These are phyloP conservation scores for Andrena haemorrhoa DNA, from an alignment of 2,888 invertebrate genomes.

Conservation along the genomic window DNA sequence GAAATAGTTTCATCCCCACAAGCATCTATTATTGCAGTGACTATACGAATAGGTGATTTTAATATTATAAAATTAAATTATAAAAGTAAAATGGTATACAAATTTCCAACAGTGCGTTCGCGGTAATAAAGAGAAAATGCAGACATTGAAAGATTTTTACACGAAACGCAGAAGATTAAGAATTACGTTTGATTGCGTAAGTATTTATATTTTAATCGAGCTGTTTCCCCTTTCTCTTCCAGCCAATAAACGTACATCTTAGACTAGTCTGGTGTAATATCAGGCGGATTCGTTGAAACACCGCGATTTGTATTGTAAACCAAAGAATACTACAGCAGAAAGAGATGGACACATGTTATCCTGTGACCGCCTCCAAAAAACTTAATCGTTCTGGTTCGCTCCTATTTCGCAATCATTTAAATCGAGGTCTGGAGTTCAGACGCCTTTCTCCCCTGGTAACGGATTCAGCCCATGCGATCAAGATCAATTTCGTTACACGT, in stretches of 20 bases:
- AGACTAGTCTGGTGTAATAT: background rate
- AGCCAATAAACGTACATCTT: background rate
- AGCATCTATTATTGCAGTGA: background rate
- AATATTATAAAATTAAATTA: too few relatives aligned
- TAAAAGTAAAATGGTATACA: too few relatives aligned
- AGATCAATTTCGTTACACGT: constrained; percentile 30
- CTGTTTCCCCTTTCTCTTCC: too few relatives aligned
- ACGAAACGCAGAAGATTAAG: too few relatives aligned
- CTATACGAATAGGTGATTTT: too few relatives aligned
- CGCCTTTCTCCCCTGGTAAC: constrained; percentile 65
- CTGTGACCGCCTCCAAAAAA: constrained; percentile 38
- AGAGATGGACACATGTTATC: background rate
- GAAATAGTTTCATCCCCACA: background rate
- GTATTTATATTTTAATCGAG: too few relatives aligned
- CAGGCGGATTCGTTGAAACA: background rate
- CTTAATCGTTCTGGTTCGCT: constrained; percentile 44
- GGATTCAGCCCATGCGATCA: constrained; percentile 42
- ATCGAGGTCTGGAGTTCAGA: constrained; percentile 62
- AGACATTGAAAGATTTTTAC: too few relatives aligned
- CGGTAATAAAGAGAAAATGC: too few relatives aligned
- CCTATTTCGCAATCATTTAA: constrained; percentile 64
- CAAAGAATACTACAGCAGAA: constrained; percentile 1
- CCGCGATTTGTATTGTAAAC: constrained; percentile 33
- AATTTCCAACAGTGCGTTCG: too few relatives aligned
- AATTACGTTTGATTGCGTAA: too few relatives aligned